These are phyloP conservation scores for Cygnus buccinator DNA, from an alignment of 2,113 vertebrate species.

Conservation along the genomic window DNA sequence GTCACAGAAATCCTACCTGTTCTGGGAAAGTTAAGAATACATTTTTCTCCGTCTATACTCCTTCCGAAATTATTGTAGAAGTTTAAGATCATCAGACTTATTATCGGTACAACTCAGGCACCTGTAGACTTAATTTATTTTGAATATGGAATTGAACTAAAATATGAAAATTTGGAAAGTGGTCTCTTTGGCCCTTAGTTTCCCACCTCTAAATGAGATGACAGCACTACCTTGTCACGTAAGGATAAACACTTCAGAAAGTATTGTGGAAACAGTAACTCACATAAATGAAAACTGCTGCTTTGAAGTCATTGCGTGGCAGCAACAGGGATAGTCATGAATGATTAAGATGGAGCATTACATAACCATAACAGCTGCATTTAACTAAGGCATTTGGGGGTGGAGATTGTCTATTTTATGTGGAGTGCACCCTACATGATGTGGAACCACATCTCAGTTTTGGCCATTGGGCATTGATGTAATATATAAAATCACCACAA, in stretches of 20 bases:
- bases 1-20: neutral
- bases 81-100: neutral
- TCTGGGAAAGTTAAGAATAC: neutral
- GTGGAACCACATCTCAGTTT: neutral
- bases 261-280: neutral
- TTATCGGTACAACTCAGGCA: neutral
- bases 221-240: neutral
- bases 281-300: neutral
- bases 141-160: neutral
- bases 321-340: neutral
- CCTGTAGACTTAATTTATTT: neutral
- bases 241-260: neutral
- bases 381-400: neutral
- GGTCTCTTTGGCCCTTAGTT: neutral
- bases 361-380: neutral
- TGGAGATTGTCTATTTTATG: neutral
- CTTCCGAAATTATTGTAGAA: neutral
- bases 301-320: slow-evolving; percentile 10
- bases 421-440: neutral
- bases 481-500: neutral
- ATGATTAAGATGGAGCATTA: slow-evolving; percentile 8
- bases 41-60: neutral
- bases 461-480: neutral
- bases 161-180: neutral
- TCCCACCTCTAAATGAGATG: neutral